These are phyloP conservation scores for Polylopha cassiicola DNA, from an alignment of 2,888 invertebrate genomes.

Conservation along the genomic window DNA sequence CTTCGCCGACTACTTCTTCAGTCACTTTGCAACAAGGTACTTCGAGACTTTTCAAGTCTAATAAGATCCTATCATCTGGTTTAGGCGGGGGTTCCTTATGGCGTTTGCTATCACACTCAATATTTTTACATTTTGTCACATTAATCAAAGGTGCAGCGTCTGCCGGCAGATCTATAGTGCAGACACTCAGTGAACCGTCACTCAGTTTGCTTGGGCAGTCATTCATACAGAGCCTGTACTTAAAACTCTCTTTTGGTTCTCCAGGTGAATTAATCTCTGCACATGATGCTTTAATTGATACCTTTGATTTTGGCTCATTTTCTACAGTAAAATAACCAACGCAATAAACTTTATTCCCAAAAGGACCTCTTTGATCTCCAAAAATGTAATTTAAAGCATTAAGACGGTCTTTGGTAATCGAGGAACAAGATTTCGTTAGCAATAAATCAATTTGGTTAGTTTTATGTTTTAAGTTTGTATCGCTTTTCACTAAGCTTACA, in stretches of 20 bases:
- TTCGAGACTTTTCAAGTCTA: constrained; percentile 39
- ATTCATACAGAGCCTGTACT: constrained; percentile 36
- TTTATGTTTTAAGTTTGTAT: constrained; percentile 30
- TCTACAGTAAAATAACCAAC: constrained; percentile 59
- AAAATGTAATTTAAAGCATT: constrained; percentile 54
- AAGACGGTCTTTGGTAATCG: constrained; percentile 31
- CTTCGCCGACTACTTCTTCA: constrained; percentile 45
- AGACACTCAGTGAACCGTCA: constrained; percentile 29
- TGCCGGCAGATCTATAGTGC: constrained; percentile 41
- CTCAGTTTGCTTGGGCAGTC: constrained; percentile 33
- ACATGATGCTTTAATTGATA: constrained; percentile 23
- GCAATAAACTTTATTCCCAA: constrained; percentile 47
- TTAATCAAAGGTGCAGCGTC: constrained; percentile 34
- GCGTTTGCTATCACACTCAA: constrained; percentile 40
- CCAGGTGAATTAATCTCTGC: constrained; percentile 4
- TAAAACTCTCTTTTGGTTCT: constrained; percentile 28
- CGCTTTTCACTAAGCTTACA: constrained; percentile 37
- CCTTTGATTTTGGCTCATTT: constrained; percentile 29
- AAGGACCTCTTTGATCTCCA: constrained; percentile 35
- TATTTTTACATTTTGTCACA: constrained; percentile 44
- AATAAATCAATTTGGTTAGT: constrained; percentile 27
- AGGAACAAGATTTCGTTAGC: constrained; percentile 43
- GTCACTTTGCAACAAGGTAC: constrained; percentile 50
- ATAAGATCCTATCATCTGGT: constrained; percentile 42
- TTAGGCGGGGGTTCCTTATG: constrained; percentile 35